Evolutionary conservation across 92 coral and sea anemone genomes (phyloP).

Genomic region (Muricea muricata): DNA sequence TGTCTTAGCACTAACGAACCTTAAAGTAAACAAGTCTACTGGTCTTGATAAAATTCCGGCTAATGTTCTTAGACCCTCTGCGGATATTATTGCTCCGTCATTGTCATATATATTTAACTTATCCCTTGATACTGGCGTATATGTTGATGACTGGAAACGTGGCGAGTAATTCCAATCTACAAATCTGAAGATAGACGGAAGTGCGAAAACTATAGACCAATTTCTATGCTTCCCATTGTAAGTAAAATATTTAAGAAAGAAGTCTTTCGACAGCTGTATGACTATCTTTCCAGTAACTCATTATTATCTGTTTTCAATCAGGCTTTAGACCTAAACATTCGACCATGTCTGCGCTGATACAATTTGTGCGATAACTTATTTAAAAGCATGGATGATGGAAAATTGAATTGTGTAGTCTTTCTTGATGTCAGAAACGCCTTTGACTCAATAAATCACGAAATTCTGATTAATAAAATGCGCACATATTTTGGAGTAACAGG

Average conservation of each 20-base stretch:
- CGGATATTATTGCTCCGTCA: background rate
- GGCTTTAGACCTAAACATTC: conserved; percentile 60
- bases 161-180: conserved; percentile 43
- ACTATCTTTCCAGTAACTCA: conserved; percentile 27
- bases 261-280: conserved; percentile 55
- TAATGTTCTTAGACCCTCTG: background rate
- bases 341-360: conserved; percentile 55
- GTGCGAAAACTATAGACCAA: conserved; percentile 38
- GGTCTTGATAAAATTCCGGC: no score
- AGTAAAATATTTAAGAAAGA: conserved; percentile 45
- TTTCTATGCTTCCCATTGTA: conserved; percentile 48
- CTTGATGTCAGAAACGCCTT: conserved; percentile 60
- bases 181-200: conserved; percentile 42
- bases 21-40: no score
- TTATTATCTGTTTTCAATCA: conserved; percentile 52
- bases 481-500: conserved; percentile 29
- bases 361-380: conserved; percentile 50
- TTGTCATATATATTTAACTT: background rate
- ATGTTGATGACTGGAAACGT: conserved; percentile 51
- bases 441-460: conserved; percentile 53
- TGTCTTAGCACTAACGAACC: no score
- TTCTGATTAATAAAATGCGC: conserved; percentile 46
- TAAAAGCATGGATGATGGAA: conserved; percentile 44
- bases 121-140: conserved; percentile 6
- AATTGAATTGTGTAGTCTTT: conserved; percentile 51